Evolutionary conservation across 2,888 invertebrate genomes (phyloP).

Genomic region (Andrena dorsata): DNA sequence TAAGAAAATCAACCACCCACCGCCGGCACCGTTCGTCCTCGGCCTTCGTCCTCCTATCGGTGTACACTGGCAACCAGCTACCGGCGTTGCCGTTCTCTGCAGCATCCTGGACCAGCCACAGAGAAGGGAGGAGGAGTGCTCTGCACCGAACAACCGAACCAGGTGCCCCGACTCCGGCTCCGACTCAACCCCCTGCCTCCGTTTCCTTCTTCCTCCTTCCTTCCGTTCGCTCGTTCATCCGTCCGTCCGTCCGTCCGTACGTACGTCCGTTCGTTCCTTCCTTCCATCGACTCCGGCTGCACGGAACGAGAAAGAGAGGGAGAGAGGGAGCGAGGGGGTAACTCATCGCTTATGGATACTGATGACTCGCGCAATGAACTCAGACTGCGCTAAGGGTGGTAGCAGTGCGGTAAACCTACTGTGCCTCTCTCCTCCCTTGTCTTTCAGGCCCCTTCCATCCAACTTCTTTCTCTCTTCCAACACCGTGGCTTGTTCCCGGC

Average conservation of each 20-base stretch:
- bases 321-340: slow-evolving; percentile 73
- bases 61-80: slow-evolving; percentile 55
- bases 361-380: slow-evolving; percentile 90
- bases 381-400: slow-evolving; percentile 79
- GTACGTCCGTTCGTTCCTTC: slow-evolving; percentile 13
- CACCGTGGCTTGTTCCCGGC: slow-evolving; percentile 30
- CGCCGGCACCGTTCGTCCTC: slow-evolving; percentile 64
- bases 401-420: slow-evolving; percentile 73
- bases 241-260: too few relatives aligned
- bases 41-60: slow-evolving; percentile 75
- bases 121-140: slow-evolving; percentile 67
- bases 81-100: slow-evolving; percentile 60
- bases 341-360: slow-evolving; percentile 92
- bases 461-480: slow-evolving; percentile 36
- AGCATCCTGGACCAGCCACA: slow-evolving; percentile 65
- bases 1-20: slow-evolving; percentile 84
- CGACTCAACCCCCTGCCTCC: slow-evolving; percentile 52
- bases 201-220: slow-evolving; percentile 32
- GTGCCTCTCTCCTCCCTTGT: slow-evolving; percentile 65
- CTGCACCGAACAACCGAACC: slow-evolving; percentile 81
- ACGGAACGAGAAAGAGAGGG: slow-evolving; percentile 74
- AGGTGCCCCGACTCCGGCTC: slow-evolving; percentile 80
- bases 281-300: slow-evolving; percentile 6
- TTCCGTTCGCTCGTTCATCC: slow-evolving; percentile 13
- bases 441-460: slow-evolving; percentile 54